Percentiles rank a stretch among this genome's conserved stretches.
Evolutionary conservation across 2,888 invertebrate species (phyloP).

Genomic region (Drosophila borborema): DNA sequence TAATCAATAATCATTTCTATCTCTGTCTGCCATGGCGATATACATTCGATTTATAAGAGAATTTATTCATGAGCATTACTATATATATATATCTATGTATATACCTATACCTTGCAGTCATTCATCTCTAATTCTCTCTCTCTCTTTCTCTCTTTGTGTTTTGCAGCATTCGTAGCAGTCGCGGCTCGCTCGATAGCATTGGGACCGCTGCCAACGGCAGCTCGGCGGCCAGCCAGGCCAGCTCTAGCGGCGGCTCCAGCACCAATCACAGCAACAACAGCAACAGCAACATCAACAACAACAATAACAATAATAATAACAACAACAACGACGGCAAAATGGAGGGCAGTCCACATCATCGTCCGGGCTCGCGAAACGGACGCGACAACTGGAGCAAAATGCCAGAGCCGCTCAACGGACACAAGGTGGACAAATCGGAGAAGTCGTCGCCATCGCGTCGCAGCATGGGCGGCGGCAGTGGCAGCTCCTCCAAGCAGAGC

Average conservation of each 20-base stretch:
- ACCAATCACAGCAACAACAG: conserved; percentile 41
- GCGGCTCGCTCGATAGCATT: conserved; percentile 85
- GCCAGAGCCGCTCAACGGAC: conserved; percentile 84
- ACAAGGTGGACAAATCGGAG: conserved; percentile 83
- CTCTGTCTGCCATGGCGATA: background rate
- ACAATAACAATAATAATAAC: conserved; percentile 37
- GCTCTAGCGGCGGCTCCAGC: conserved; percentile 73
- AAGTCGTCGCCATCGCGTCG: conserved; percentile 85
- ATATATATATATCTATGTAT: background rate
- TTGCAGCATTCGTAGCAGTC: conserved; percentile 85
- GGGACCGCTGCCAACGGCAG: conserved; percentile 83
- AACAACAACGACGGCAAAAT: conserved; percentile 62
- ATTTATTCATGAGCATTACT: background rate
- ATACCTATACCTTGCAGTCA: background rate
- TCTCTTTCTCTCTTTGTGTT: background rate
- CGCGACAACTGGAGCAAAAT: conserved; percentile 85
- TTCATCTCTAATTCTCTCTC: background rate
- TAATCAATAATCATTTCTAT: background rate
- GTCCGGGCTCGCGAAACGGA: conserved; percentile 80
- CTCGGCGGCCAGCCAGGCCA: conserved; percentile 82
- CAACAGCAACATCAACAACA: conserved; percentile 45
- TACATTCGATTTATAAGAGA: background rate
- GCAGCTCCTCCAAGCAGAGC: conserved; percentile 80
- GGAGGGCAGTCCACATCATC: conserved; percentile 73
- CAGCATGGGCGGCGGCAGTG: conserved; percentile 83